These are phyloP conservation scores for Ceratina calcarata DNA, from an alignment of 1,140 invertebrate species.

Conservation along the genomic window DNA sequence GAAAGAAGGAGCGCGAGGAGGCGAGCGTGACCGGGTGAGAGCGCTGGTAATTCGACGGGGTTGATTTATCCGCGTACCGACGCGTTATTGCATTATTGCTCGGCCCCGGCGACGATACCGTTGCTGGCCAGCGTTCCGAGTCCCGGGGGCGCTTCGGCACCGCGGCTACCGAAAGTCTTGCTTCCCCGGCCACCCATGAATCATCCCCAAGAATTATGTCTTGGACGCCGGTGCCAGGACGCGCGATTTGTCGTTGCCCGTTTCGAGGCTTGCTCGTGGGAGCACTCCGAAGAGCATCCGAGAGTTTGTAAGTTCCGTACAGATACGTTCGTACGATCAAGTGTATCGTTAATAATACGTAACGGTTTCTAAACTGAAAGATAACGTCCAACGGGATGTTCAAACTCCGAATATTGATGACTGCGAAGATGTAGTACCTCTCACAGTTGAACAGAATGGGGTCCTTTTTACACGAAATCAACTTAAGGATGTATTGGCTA, in stretches of 20 bases:
- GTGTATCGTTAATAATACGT: no score
- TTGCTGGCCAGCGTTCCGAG: conserved; percentile 39
- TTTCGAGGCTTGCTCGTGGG: not conserved
- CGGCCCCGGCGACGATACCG: conserved; percentile 52
- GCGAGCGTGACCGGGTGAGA: conserved; percentile 74
- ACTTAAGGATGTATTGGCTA: no score
- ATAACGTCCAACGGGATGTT: no score
- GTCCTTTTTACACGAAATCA: no score
- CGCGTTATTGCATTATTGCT: conserved; percentile 77
- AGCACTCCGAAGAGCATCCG: no score
- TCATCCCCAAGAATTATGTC: conserved; percentile 69
- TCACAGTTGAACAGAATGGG: no score
- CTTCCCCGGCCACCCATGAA: conserved; percentile 62
- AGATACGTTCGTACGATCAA: no score
- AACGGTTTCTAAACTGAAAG: no score
- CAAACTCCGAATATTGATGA: no score
- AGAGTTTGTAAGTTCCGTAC: no score
- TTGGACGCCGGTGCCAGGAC: conserved; percentile 48
- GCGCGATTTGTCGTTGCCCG: conserved; percentile 43
- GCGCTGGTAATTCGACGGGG: conserved; percentile 63
- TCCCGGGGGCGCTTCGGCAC: conserved; percentile 12
- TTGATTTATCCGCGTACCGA: conserved; percentile 77
- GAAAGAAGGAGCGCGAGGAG: conserved; percentile 69
- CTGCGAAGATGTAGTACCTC: no score
- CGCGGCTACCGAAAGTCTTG: conserved; percentile 38